Evolutionary conservation across 2,888 invertebrate species (phyloP).

Genomic region (Cheilosia scutellata): DNA sequence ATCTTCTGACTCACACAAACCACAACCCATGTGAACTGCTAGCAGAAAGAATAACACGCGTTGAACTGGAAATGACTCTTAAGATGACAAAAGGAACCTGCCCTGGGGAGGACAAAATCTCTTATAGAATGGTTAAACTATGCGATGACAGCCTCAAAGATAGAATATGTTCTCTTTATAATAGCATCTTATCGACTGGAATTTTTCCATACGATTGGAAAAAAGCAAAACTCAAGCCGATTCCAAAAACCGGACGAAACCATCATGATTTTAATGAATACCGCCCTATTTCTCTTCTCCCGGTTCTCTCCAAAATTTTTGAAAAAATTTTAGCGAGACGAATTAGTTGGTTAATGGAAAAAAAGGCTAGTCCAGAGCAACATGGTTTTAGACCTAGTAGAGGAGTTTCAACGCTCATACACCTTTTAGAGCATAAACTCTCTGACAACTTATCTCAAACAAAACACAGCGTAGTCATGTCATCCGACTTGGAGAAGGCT

Average conservation of each 20-base stretch:
- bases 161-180: slow-evolving; percentile 14
- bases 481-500: slow-evolving; percentile 9
- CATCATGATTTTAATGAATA: neutral
- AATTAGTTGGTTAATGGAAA: slow-evolving; percentile 7
- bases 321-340: too few species aligned
- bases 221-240: slow-evolving; percentile 10
- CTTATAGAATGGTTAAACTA: slow-evolving; percentile 12
- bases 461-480: slow-evolving; percentile 7
- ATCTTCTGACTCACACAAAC: too few species aligned
- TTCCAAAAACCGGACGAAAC: slow-evolving; percentile 5
- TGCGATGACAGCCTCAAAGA: neutral
- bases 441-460: neutral
- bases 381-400: slow-evolving; percentile 12
- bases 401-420: slow-evolving; percentile 8
- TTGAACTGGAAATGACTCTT: slow-evolving; percentile 4
- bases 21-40: neutral
- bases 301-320: slow-evolving; percentile 19
- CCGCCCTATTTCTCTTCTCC: slow-evolving; percentile 23
- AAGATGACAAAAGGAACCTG: slow-evolving; percentile 2
- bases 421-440: neutral
- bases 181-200: neutral
- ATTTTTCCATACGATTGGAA: slow-evolving; percentile 26
- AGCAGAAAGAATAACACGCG: neutral
- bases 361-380: slow-evolving; percentile 4
- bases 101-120: slow-evolving; percentile 8